A percentile compares a stretch with the other conserved stretches of the same genome.
These are phyloP conservation scores for Nycticorax nycticorax DNA, from an alignment of 2,113 vertebrate species.

Conservation along the genomic window DNA sequence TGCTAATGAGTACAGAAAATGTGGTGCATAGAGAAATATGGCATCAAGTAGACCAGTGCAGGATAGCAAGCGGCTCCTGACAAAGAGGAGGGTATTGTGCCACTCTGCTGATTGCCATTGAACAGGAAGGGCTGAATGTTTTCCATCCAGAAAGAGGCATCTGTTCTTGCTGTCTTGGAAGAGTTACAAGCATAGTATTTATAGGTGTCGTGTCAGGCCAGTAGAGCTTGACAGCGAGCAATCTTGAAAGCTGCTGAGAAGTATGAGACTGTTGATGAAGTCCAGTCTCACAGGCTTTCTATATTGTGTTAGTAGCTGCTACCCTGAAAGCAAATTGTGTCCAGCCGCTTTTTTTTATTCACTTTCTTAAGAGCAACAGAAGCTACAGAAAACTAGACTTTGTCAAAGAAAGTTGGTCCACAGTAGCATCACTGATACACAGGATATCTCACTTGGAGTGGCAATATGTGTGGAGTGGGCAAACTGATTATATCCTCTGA, in stretches of 20 bases:
- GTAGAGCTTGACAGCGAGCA: neutral
- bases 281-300: neutral
- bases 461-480: neutral
- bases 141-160: neutral
- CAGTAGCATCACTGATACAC: neutral
- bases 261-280: neutral
- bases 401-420: neutral
- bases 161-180: constrained; percentile 2
- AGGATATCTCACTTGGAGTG: neutral
- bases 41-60: neutral
- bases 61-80: neutral
- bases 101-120: neutral
- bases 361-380: neutral
- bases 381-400: neutral
- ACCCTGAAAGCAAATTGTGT: neutral
- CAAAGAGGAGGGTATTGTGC: neutral
- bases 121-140: neutral
- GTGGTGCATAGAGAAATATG: neutral
- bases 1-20: neutral
- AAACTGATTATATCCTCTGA: neutral
- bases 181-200: neutral
- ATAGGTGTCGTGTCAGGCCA: neutral
- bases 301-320: neutral
- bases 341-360: neutral
- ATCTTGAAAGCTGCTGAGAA: neutral